Evolutionary conservation across 2,888 invertebrate species (phyloP).

Genomic region (Pachycephus smyrnensis): DNA sequence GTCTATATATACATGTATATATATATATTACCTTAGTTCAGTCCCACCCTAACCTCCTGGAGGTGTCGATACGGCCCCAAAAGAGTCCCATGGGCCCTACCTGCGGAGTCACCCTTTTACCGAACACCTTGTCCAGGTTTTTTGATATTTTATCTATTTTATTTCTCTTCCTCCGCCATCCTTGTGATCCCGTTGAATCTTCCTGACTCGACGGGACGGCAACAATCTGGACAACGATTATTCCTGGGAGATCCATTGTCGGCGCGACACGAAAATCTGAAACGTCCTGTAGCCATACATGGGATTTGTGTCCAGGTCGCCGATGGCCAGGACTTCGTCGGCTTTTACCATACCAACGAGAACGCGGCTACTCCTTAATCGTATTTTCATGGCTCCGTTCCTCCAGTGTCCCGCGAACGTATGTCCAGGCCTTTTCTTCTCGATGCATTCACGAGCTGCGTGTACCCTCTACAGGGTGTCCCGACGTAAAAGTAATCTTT

Average conservation of each 20-base stretch:
- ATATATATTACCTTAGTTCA: background rate
- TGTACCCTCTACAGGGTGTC: constrained; percentile 18
- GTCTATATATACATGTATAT: background rate
- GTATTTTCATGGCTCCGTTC: constrained; percentile 39
- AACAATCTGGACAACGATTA: background rate
- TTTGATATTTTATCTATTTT: background rate
- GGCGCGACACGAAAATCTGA: background rate
- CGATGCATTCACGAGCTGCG: constrained; percentile 27
- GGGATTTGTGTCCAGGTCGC: background rate
- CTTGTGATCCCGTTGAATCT: background rate
- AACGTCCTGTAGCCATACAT: background rate
- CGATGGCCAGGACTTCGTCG: background rate
- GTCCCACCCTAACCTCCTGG: background rate
- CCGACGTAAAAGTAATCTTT: background rate
- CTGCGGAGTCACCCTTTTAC: background rate
- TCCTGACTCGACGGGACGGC: background rate
- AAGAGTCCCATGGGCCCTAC: background rate
- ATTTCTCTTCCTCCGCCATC: background rate
- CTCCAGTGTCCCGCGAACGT: constrained; percentile 20
- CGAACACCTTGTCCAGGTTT: background rate
- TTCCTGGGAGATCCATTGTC: background rate
- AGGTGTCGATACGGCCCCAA: background rate
- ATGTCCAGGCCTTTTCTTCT: constrained; percentile 25
- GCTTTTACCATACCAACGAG: background rate
- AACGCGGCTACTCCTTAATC: constrained; percentile 26